phyloP scores from a whole-genome alignment of 2,797 vertebrate genomes.

The Alca torda region DNA sequence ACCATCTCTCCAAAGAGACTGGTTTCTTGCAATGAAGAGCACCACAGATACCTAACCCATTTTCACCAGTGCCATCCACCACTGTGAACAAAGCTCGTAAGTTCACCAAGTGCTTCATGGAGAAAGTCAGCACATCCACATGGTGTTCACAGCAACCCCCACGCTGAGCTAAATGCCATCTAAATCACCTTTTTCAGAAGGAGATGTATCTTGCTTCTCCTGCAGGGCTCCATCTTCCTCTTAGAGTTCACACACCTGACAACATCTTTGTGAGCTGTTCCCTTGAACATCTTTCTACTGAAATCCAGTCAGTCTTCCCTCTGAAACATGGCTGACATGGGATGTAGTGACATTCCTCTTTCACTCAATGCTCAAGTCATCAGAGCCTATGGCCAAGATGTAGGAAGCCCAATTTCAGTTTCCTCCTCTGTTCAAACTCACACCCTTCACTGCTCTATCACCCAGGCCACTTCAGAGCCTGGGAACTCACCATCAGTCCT shows the following conservation, averaged over 20 bases:
- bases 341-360: not conserved
- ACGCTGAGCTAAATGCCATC: not conserved
- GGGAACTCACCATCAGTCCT: not conserved
- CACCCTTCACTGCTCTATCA: not conserved
- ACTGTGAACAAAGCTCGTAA: not conserved
- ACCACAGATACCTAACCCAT: not conserved
- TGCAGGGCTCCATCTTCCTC: not conserved
- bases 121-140: not conserved
- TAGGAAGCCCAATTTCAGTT: not conserved
- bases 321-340: not conserved
- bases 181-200: not conserved
- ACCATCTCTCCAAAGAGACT: not conserved
- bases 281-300: not conserved
- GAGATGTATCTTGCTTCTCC: not conserved
- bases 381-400: not conserved
- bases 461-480: not conserved
- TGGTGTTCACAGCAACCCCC: not conserved
- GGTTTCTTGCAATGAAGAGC: not conserved
- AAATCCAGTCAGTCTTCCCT: not conserved
- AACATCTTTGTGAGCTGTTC: not conserved
- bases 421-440: not conserved
- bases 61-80: not conserved
- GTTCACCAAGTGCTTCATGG: rapidly evolving
- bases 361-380: not conserved
- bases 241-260: not conserved